These are phyloP conservation scores for Acrobeloides nanus DNA, from an alignment of 2,888 invertebrate genomes.

Conservation along the genomic window DNA sequence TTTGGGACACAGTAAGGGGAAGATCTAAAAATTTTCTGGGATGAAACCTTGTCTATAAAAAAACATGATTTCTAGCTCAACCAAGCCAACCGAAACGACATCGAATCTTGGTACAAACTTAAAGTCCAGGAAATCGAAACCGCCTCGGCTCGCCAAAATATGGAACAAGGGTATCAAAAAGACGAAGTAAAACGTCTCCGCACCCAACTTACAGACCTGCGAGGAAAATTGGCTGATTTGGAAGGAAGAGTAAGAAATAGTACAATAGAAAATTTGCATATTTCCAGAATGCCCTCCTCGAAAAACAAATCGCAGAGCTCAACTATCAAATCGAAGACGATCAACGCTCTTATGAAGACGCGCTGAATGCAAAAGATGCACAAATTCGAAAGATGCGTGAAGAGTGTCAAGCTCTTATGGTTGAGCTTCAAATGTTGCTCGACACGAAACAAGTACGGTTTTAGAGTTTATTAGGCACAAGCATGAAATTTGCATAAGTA, in stretches of 20 bases:
- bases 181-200: constrained; percentile 58
- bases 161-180: constrained; percentile 57
- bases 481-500: no score
- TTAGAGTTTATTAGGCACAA: no score
- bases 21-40: no score
- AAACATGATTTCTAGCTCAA: constrained; percentile 47
- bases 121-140: constrained; percentile 60
- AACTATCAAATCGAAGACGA: constrained; percentile 57
- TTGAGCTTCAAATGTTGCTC: constrained; percentile 55
- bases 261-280: constrained; percentile 1
- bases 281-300: constrained; percentile 57
- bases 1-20: no score
- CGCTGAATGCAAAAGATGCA: constrained; percentile 53
- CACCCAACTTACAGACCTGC: constrained; percentile 56
- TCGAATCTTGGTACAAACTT: constrained; percentile 58
- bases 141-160: constrained; percentile 55
- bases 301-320: constrained; percentile 57
- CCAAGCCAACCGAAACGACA: constrained; percentile 56
- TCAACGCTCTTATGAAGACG: constrained; percentile 56
- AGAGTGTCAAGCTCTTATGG: constrained; percentile 56
- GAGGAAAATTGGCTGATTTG: constrained; percentile 57
- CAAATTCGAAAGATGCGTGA: constrained; percentile 54
- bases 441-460: constrained; percentile 59
- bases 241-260: constrained; percentile 57
- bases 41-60: no score